phyloP scores from a whole-genome alignment of 2,113 vertebrate genomes.

The Empidonax alnorum region DNA sequence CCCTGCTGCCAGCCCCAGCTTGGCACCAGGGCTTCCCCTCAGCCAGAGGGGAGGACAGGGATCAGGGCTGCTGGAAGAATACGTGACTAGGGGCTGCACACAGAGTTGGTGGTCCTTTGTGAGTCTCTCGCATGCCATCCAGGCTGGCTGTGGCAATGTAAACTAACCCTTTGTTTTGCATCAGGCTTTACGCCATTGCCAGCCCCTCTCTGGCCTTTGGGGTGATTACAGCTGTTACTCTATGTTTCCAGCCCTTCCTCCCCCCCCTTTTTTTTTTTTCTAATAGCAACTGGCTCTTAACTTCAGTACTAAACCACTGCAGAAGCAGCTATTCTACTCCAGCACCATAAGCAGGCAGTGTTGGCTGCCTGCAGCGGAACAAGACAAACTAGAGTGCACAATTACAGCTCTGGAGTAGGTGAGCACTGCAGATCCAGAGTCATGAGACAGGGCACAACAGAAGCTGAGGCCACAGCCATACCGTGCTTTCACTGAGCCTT shows the following conservation, averaged over 20 bases:
- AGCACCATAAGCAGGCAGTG: neutral
- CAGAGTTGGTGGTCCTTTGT: accelerated
- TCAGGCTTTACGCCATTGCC: neutral
- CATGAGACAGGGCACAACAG: neutral
- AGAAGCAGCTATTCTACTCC: neutral
- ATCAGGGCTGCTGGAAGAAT: neutral
- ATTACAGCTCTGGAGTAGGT: neutral
- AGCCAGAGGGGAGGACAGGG: neutral
- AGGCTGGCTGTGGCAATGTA: neutral
- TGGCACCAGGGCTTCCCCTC: neutral
- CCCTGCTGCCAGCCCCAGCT: neutral
- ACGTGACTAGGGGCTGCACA: accelerated
- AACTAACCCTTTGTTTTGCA: neutral
- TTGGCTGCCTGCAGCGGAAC: neutral
- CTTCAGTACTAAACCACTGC: neutral
- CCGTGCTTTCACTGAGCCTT: neutral
- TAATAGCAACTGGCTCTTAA: neutral
- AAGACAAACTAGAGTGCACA: neutral
- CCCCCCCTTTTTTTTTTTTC: neutral
- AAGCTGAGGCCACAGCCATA: neutral
- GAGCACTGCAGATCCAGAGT: neutral
- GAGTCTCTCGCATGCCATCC: accelerated
- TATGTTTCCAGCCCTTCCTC: neutral
- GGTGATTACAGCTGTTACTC: neutral
- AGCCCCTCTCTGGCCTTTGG: neutral